A percentile compares a stretch with the other conserved stretches of the same genome.
These are phyloP conservation scores for Trigoniulus corallinus DNA, from an alignment of 1,140 invertebrate species.

Conservation along the genomic window DNA sequence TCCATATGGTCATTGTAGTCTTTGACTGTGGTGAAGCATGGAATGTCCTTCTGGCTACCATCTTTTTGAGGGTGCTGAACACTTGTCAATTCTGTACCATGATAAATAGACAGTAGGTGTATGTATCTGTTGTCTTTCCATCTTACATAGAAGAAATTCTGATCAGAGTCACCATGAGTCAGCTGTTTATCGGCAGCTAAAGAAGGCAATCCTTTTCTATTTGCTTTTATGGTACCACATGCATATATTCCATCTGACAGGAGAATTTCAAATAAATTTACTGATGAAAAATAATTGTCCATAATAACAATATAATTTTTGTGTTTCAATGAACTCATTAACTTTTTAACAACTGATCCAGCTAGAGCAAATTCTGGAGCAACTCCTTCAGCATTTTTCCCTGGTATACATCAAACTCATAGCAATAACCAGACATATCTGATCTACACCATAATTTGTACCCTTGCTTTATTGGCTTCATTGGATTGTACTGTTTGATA, in stretches of 20 bases:
- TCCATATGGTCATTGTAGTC: constrained; percentile 19
- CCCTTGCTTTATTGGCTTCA: constrained; percentile 31
- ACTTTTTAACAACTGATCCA: not conserved
- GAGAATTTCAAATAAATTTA: constrained; percentile 21
- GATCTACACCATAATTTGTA: constrained; percentile 26
- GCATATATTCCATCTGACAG: constrained; percentile 20
- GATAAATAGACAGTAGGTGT: constrained; percentile 24
- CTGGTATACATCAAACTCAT: constrained; percentile 27
- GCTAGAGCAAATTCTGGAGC: constrained; percentile 11
- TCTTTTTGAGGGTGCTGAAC: constrained; percentile 9
- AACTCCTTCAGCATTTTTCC: constrained; percentile 21
- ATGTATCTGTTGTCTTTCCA: constrained; percentile 26
- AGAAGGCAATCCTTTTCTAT: constrained; percentile 14
- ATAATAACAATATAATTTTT: constrained; percentile 20
- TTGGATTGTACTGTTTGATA: constrained; percentile 28
- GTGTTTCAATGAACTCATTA: not conserved
- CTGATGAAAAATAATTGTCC: constrained; percentile 27
- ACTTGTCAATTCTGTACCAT: constrained; percentile 14
- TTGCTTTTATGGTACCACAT: constrained; percentile 23
- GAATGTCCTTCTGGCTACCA: constrained; percentile 3
- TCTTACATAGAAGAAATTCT: constrained; percentile 18
- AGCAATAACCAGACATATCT: too few species aligned
- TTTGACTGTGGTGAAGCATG: constrained; percentile 13
- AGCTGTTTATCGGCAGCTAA: constrained; percentile 12
- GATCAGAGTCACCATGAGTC: constrained; percentile 14